Percentiles rank a stretch among this genome's conserved stretches.
Evolutionary conservation across 2,888 invertebrate species (phyloP).

Genomic region (Lacanobia oleracea): DNA sequence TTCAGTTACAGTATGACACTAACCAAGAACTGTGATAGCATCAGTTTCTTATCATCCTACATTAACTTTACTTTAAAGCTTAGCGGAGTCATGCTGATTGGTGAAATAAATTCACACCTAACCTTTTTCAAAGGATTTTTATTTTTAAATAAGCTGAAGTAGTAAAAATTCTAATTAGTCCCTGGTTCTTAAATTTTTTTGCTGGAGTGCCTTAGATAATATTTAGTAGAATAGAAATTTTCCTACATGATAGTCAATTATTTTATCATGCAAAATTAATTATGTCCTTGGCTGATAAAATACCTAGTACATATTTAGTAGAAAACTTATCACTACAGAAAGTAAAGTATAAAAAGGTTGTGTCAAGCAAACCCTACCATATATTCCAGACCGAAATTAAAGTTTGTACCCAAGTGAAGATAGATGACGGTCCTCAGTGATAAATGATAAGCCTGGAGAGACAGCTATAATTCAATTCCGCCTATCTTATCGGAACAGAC

Average conservation of each 20-base stretch:
- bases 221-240: too few relatives aligned
- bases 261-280: not conserved
- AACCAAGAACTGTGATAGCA: conserved; percentile 31
- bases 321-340: conserved; percentile 1
- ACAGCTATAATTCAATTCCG: conserved; percentile 39
- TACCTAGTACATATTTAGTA: not conserved
- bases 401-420: conserved; percentile 13
- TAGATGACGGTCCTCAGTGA: conserved; percentile 23
- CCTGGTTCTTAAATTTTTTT: too few relatives aligned
- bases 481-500: conserved; percentile 75
- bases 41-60: conserved; percentile 9
- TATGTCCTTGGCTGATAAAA: not conserved
- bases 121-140: not conserved
- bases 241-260: not conserved
- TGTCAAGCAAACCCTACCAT: not conserved
- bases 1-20: conserved; percentile 12
- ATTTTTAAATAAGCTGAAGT: not conserved
- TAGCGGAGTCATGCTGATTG: conserved; percentile 14
- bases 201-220: too few relatives aligned
- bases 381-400: conserved; percentile 11
- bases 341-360: conserved; percentile 10
- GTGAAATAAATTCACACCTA: not conserved
- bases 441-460: conserved; percentile 38
- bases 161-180: too few relatives aligned
- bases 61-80: conserved; percentile 1